Evolutionary conservation across 2,888 invertebrate species (phyloP), one percentile per base, ranked within the genome.

Genomic region (Pemphredon lugubris): DNA sequence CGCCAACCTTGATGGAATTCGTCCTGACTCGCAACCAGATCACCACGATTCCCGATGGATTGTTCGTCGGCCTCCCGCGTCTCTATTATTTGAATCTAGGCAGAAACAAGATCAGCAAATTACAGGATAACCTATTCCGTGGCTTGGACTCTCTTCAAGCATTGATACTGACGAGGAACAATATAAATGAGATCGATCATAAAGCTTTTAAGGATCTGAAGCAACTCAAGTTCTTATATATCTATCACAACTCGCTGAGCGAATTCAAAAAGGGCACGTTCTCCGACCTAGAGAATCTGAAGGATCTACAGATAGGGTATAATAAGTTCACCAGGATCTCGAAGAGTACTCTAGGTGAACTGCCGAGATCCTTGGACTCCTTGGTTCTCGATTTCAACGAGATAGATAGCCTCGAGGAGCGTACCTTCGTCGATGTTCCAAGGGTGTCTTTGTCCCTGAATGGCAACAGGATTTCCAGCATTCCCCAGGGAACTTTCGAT

Each of bases 311-410:
- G 74, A 69, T 91, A 11, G 90, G 86, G 39, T 74, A 86, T 65
- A 91, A 91, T 75, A 82, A 86, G n/a, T 74, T 91, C n/a, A 77
- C 81, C 18, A 87, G 81, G 48, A 75, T 91, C 37, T 87, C 87
- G 1, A 86, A 85, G 11, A 83, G 86, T 21, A 83, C 85, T 13
- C 91, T 91, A 66, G 81, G 81, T 13, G 83, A 86, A 74, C 70
- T 91, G 21, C 83, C 82, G 1, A 88, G 84, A 4, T 63, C 73
- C 50, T 71, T 91, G 44, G 87, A 89, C 44, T 88, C 88, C 34
- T 77, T 91, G 18, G 85, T 90, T 60, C 72, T 91, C 37, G 89
- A 90, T 71, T 84, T 88, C 57, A 91, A 91, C 54, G 77, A 83
- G 30, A 90, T 91, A 51, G 59, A 78, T 0, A 85, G 85, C 23